Base-by-base conservation (phyloP, 2,888 invertebrate genomes). In the Eupelmus urozonus region DNA sequence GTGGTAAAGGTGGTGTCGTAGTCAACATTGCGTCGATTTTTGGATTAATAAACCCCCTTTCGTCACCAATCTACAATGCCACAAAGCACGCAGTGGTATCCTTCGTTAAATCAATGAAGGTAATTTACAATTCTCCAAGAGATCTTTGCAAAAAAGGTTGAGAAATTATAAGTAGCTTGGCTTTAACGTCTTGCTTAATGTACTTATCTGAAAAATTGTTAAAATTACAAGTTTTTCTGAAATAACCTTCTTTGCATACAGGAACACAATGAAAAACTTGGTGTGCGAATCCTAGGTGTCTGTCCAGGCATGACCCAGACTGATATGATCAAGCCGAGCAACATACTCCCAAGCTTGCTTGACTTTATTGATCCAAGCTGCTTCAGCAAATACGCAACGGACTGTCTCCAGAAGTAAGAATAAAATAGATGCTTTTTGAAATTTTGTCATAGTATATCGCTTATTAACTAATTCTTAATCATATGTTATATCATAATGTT, bases 11-110 rank as follows among this genome's bases (percentile, higher is more conserved):
- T 7, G 94, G 94, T 0, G 91, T 91, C 0, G 91, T 94, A 18
- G 90, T 94, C n/a, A 94, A 94, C 84, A 89, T 93, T 45, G 90
- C 92, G 0, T 93, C 94, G 0, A 91, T 92, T 34, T 91, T 91
- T 76, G 93, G 93, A 0, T 89, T 91, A 55, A 85, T 49, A 9
- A 66, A 66, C 18, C 0, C 0, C 11, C 49, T 69, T 3, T 2
- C 60, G 27, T 83, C 91, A 25, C 93, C 93, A 0, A 87, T 92
- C 13, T 93, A 93, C 84, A 91, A 91, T 23, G 92, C 92, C 0
- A 92, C 93, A 0, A 93, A 93, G 85, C 87, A 88, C 80, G 90
- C 87, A 0, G 87, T 90, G 16, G 83, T 90, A 49, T 88, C 88
- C 42, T 85, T 89, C 60, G 88, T 85, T 67, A 84, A 85, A 75